phyloP scores from a whole-genome alignment of 2,888 invertebrate genomes.

The Apamea anceps region DNA sequence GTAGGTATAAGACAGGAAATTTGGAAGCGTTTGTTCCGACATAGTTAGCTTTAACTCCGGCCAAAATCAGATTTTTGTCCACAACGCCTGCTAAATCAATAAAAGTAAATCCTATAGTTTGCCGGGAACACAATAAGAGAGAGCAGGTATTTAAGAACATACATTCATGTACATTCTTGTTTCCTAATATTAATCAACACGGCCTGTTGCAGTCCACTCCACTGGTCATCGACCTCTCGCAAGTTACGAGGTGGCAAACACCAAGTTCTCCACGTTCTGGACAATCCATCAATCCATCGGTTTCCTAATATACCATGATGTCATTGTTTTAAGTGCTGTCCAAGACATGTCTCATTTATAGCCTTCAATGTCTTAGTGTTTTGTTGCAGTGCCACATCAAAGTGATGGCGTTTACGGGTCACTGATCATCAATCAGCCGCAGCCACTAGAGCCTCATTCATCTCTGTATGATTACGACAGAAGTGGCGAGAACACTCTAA shows the following conservation, averaged over 20 bases:
- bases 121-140: background rate
- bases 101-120: background rate
- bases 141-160: background rate
- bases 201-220: background rate
- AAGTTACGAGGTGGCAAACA: background rate
- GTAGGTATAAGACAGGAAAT: background rate
- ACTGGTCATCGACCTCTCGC: background rate
- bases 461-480: conserved; percentile 85
- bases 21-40: background rate
- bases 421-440: conserved; percentile 89
- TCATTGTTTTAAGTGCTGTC: background rate
- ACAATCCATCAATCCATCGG: background rate
- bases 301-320: background rate
- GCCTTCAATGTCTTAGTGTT: conserved; percentile 23
- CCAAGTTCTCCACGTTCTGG: background rate
- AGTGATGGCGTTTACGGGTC: conserved; percentile 91
- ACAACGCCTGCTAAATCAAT: background rate
- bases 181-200: background rate
- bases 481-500: conserved; percentile 85
- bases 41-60: background rate
- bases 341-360: conserved; percentile 9
- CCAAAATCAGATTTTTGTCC: background rate
- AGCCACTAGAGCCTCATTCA: conserved; percentile 82
- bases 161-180: background rate
- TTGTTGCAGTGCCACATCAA: conserved; percentile 89